Evolutionary conservation across 2,888 invertebrate genomes (phyloP), one percentile per base, ranked within the genome.

Genomic region (Drosophila leonis): DNA sequence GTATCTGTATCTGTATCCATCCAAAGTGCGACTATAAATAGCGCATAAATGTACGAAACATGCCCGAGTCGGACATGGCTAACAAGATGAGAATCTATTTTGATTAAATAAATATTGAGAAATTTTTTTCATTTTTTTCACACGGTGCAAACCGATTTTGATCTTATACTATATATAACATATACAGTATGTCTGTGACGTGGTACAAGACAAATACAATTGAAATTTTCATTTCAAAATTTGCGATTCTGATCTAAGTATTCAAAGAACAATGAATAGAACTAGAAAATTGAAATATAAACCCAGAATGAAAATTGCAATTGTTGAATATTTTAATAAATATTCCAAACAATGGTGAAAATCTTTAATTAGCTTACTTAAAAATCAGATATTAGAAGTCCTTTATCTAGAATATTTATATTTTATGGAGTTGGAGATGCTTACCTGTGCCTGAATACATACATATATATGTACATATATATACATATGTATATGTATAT

Each of bases 31-130:
- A 4, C 80, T 88, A 90, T 72, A 88, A 78, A 88, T 86, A 86
- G 80, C 59, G 18, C 75, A 68, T 65, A 80, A 83, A 83, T 74
- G 65, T 70, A 68, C 65, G 71, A 75, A 72, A 69, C 61, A 66
- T 42, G 65, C 66, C 67, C 64, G 68, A 59, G 42, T 62, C 69
- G 65, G 57, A 70, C 82, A 70, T 59, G 77, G 72, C 83, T 77
- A 86, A 88, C 89, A 73, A 89, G 82, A 70, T 75, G 75, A 75
- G 69, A 86, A 72, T 86, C 83, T 83, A 83, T 83, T 83, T 83
- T 77, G 70, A 89, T 74, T 72, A 68, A 83, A 83, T 74, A 83
- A 88, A 83, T 83, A 83, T 83, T 83, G 81, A 89, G 89, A 80
- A 86, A 83, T 74, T 80, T 83, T 51, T 56, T 56, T 42, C 24